Conservation (phyloP, 2,888 invertebrate genomes). For the Amiota minor region DNA sequence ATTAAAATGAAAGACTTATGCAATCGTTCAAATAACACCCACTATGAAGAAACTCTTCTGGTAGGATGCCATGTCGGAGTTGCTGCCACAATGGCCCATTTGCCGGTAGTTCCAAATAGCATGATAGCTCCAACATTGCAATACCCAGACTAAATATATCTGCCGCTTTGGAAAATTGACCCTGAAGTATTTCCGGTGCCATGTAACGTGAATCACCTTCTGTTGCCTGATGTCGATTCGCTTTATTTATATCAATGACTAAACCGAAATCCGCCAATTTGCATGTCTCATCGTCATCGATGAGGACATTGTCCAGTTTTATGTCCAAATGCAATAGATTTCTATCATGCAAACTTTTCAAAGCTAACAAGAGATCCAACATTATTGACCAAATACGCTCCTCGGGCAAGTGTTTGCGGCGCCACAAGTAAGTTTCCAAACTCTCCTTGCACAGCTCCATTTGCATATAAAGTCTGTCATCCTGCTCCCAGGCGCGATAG, state of each 20-base stretch:
- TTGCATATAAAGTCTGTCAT: constrained; percentile 79
- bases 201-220: constrained; percentile 86
- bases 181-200: constrained; percentile 81
- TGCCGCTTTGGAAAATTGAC: constrained; percentile 79
- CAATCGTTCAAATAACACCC: constrained; percentile 40
- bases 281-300: constrained; percentile 78
- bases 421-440: constrained; percentile 76
- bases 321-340: constrained; percentile 84
- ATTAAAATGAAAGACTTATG: too few species aligned
- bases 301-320: constrained; percentile 84
- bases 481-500: constrained; percentile 83
- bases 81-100: constrained; percentile 82
- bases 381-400: constrained; percentile 79
- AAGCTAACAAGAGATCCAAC: constrained; percentile 78
- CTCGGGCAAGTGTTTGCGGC: constrained; percentile 77
- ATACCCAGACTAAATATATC: constrained; percentile 86
- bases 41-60: constrained; percentile 74
- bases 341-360: constrained; percentile 80
- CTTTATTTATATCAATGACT: constrained; percentile 78
- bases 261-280: constrained; percentile 85
- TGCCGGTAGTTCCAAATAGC: constrained; percentile 81
- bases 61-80: constrained; percentile 76
- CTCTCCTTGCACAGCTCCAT: constrained; percentile 81
- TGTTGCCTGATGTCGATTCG: constrained; percentile 76
- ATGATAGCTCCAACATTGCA: constrained; percentile 81